Evolutionary conservation across 2,797 vertebrate species (phyloP), one percentile per base, ranked within the genome.

Genomic region (Sebastolobus alascanus): DNA sequence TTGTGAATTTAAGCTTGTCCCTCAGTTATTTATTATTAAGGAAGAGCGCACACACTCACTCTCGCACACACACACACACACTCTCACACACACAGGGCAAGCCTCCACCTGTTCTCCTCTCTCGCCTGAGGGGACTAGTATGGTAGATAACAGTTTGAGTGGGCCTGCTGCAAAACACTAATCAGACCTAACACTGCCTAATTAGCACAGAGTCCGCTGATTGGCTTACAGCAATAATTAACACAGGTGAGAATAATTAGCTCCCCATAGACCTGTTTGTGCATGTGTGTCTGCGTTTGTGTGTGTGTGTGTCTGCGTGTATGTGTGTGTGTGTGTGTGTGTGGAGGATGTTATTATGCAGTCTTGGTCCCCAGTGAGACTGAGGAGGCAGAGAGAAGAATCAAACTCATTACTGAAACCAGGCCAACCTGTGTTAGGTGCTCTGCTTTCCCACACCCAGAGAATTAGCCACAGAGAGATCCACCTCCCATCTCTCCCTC

Each of bases 231-330:
- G 96, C 96, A 96, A 96, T 98, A 98, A 99, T 98, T 98, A 99
- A 98, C 98, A 97, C 97, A 98, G 97, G 97, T 98, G 97, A 98
- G 97, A 97, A 97, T 99, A 98, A 99, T 98, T 97, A 97, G 97
- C 96, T 97, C 97, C 97, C 97, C 95, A 97, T 96, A 97, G 98
- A 97, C 97, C 94, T 96, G 93, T 97, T 96, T 97, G 96, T 87
- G 91, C 22, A 5, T 82, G 67, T 2, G n/a, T 73, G 73, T 79
- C 79, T 59, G 71, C 78, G 52, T 67, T 63, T 35, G 60, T 69
- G 67, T 61, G 60, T 79, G 64, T 78, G 76, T 50, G 75, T 65
- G 73, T 66, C 77, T 72, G 78, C 74, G 73, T 80, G 83, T 74
- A 85, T 63, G 73, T 67, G 73, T 56, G 76, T 73, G 76, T 52